Evolutionary conservation across 2,797 vertebrate species (phyloP).

Genomic region (Xenopus petersii): DNA sequence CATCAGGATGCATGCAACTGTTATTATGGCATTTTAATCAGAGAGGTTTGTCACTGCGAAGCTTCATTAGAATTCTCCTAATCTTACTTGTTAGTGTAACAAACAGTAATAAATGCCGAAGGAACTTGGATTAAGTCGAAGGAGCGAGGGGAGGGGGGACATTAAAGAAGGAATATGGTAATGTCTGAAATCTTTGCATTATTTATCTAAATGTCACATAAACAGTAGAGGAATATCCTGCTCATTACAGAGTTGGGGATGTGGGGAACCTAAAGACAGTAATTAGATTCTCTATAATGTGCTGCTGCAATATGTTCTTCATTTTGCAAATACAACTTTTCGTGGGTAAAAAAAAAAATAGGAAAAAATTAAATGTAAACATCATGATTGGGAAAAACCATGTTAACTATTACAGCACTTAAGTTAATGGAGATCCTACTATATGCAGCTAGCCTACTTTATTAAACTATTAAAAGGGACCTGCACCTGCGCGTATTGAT

Average conservation of each 20-base stretch:
- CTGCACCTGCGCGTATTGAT: no score
- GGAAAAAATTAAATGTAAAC: no score
- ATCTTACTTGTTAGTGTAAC: slow-evolving; percentile 84
- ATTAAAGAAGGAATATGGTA: slow-evolving; percentile 78
- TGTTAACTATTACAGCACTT: no score
- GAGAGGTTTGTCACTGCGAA: slow-evolving; percentile 71
- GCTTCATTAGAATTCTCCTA: slow-evolving; percentile 93
- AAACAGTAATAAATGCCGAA: slow-evolving; percentile 83
- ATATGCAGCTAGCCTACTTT: no score
- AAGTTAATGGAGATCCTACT: no score
- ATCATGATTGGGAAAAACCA: no score
- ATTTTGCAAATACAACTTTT: background rate
- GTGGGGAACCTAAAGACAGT: slow-evolving; percentile 32
- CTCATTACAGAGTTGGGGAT: slow-evolving; percentile 38
- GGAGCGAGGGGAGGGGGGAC: slow-evolving; percentile 58
- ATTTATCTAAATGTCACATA: slow-evolving; percentile 80
- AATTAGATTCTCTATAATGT: slow-evolving; percentile 37
- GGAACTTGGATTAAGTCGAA: slow-evolving; percentile 76
- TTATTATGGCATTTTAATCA: slow-evolving; percentile 87
- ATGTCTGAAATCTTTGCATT: slow-evolving; percentile 72
- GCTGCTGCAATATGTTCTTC: slow-evolving; percentile 15
- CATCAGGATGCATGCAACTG: slow-evolving; percentile 79
- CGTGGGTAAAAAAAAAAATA: no score
- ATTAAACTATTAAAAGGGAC: no score
- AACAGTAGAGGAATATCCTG: slow-evolving; percentile 38